Evolutionary conservation across 1,140 invertebrate species (phyloP).

Genomic region (Drosophila ironensis): DNA sequence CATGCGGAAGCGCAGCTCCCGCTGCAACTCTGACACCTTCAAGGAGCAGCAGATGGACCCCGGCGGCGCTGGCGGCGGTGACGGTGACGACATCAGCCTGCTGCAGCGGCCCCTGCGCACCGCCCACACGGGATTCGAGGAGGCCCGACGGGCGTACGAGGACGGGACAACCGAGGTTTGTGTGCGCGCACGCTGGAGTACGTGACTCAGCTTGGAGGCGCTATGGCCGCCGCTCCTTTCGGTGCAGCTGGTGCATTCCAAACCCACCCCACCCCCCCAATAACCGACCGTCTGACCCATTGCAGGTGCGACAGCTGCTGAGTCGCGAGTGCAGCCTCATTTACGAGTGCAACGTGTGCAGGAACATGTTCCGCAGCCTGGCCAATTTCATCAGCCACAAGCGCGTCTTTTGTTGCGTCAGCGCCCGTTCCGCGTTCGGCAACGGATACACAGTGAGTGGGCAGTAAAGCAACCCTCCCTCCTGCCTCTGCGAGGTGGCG

Average conservation of each 20-base stretch:
- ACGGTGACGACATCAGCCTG: slow-evolving; percentile 84
- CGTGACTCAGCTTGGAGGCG: slow-evolving; percentile 59
- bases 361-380: slow-evolving; percentile 91
- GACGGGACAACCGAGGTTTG: slow-evolving; percentile 85
- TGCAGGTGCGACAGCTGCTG: slow-evolving; percentile 87
- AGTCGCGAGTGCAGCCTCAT: slow-evolving; percentile 91
- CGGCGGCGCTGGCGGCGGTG: too few relatives aligned
- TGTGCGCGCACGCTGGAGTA: slow-evolving; percentile 38
- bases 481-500: too few relatives aligned
- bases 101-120: slow-evolving; percentile 86
- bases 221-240: slow-evolving; percentile 44
- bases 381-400: slow-evolving; percentile 93
- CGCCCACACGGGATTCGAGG: slow-evolving; percentile 85
- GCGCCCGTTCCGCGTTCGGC: slow-evolving; percentile 67
- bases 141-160: slow-evolving; percentile 85
- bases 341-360: slow-evolving; percentile 92
- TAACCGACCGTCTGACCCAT: too few relatives aligned
- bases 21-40: slow-evolving; percentile 62
- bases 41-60: slow-evolving; percentile 57
- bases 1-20: slow-evolving; percentile 69
- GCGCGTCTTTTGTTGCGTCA: slow-evolving; percentile 87
- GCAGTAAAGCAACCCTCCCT: slow-evolving; percentile 48
- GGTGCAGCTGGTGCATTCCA: too few relatives aligned
- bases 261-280: too few relatives aligned
- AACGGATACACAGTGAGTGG: slow-evolving; percentile 83